A percentile compares a stretch with the other conserved stretches of the same genome.
Conservation (phyloP, 2,888 invertebrate genomes). For the Catocala sponsa region DNA sequence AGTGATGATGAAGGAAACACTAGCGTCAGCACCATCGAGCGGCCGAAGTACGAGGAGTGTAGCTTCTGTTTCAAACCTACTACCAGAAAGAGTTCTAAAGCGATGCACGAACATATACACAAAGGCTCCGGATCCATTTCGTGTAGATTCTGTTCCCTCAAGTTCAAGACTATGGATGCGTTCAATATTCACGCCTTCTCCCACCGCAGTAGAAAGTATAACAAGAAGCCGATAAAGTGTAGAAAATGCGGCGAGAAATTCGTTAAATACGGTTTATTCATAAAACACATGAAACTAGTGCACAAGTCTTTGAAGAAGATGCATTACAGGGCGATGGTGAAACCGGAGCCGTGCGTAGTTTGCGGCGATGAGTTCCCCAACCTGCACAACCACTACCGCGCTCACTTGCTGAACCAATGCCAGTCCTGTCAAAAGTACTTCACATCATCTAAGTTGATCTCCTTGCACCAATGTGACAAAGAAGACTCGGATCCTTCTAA, state of each 20-base stretch:
- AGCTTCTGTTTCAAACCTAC: conserved; percentile 83
- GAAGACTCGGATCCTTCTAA: conserved; percentile 75
- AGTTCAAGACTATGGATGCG: conserved; percentile 83
- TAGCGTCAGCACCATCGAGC: conserved; percentile 46
- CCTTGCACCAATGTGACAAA: conserved; percentile 72
- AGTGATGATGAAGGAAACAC: conserved; percentile 74
- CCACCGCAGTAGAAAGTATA: conserved; percentile 82
- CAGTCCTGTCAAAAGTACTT: conserved; percentile 81
- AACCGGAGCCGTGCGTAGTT: conserved; percentile 88
- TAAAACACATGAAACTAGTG: conserved; percentile 75
- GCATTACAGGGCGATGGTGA: conserved; percentile 77
- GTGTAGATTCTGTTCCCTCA: conserved; percentile 81
- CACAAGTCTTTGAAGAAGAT: conserved; percentile 78
- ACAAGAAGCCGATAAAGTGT: conserved; percentile 80
- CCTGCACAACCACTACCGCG: conserved; percentile 89
- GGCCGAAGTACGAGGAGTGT: conserved; percentile 77
- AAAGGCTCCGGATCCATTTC: conserved; percentile 80
- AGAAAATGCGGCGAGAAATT: conserved; percentile 79
- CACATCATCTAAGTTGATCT: conserved; percentile 72
- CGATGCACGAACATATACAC: conserved; percentile 76
- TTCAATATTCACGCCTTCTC: conserved; percentile 84
- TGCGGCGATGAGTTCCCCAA: conserved; percentile 89
- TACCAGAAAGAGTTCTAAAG: conserved; percentile 71
- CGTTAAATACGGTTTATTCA: conserved; percentile 80
- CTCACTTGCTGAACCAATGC: conserved; percentile 88